Evolutionary conservation across 2,113 vertebrate species (phyloP).

Genomic region (Podiceps cristatus): DNA sequence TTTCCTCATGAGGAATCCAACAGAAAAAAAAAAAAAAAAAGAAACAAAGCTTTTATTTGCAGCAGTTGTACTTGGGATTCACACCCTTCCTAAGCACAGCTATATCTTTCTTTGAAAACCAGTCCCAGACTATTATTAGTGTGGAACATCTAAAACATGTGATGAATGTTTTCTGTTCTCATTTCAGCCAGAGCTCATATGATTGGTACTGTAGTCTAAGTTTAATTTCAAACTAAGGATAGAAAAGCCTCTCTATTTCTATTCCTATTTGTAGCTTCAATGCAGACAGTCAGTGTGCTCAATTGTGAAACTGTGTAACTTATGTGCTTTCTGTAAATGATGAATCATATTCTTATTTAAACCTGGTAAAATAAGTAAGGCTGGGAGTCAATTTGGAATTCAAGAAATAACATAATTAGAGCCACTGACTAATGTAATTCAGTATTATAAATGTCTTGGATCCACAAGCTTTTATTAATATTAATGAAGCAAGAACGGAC

Average conservation of each 20-base stretch:
- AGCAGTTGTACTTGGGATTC: slow-evolving; percentile 48
- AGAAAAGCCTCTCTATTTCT: slow-evolving; percentile 72
- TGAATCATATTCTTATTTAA: slow-evolving; percentile 79
- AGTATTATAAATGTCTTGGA: slow-evolving; percentile 38
- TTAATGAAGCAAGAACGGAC: background rate
- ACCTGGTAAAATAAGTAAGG: slow-evolving; percentile 66
- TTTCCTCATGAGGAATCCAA: slow-evolving; percentile 13
- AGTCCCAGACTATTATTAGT: slow-evolving; percentile 73
- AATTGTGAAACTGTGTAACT: slow-evolving; percentile 57
- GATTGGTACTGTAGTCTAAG: slow-evolving; percentile 60
- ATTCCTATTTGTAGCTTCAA: slow-evolving; percentile 71
- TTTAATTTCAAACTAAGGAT: slow-evolving; percentile 75
- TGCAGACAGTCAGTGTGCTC: slow-evolving; percentile 55
- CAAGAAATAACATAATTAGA: slow-evolving; percentile 70
- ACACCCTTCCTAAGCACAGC: slow-evolving; percentile 56
- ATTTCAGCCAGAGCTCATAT: slow-evolving; percentile 52
- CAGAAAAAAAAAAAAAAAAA: background rate
- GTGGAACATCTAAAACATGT: slow-evolving; percentile 61
- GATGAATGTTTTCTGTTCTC: slow-evolving; percentile 62
- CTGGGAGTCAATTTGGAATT: slow-evolving; percentile 70
- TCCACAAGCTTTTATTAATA: slow-evolving; percentile 19
- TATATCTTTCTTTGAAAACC: slow-evolving; percentile 60
- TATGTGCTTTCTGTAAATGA: slow-evolving; percentile 76
- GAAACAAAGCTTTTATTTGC: slow-evolving; percentile 47
- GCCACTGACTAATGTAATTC: slow-evolving; percentile 69